Conservation (phyloP, 2,888 invertebrate species). For the Acronicta psi region DNA sequence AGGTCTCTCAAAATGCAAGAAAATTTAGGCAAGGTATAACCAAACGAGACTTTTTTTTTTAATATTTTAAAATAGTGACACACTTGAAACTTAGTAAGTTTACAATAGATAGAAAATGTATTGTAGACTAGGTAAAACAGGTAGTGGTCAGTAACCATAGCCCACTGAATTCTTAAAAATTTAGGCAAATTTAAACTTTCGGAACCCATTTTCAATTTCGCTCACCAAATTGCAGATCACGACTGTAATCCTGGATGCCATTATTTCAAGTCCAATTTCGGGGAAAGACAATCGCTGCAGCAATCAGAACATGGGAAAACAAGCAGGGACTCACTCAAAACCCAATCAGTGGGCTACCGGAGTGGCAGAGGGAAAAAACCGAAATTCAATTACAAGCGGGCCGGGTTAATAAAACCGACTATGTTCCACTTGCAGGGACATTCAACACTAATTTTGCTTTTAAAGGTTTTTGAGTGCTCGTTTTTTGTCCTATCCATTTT, state of each 20-base stretch:
- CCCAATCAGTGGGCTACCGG: slow-evolving; percentile 50
- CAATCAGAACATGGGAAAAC: slow-evolving; percentile 39
- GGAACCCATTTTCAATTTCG: slow-evolving; percentile 11
- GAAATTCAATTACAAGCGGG: slow-evolving; percentile 55
- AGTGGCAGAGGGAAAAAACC: slow-evolving; percentile 34
- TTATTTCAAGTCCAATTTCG: slow-evolving; percentile 40
- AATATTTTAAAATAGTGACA: no score
- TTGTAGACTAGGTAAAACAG: no score
- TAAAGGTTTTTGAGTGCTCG: slow-evolving; percentile 2
- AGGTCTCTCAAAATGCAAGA: no score
- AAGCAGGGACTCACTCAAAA: slow-evolving; percentile 46
- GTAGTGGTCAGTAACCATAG: no score
- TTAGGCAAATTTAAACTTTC: no score
- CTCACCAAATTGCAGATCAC: slow-evolving; percentile 13
- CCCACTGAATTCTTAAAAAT: no score
- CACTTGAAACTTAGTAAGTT: no score
- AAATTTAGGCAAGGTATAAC: no score
- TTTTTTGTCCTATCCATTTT: background rate
- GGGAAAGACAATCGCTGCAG: slow-evolving; percentile 30
- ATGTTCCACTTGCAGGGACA: slow-evolving; percentile 16
- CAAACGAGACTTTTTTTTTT: no score
- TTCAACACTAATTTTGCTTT: slow-evolving; percentile 7
- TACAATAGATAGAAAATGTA: no score
- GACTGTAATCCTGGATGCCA: slow-evolving; percentile 15
- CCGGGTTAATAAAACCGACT: slow-evolving; percentile 46